Evolutionary conservation across 2,797 vertebrate species (phyloP), one percentile per base, ranked within the genome.

Genomic region (Cercopithecus diana): DNA sequence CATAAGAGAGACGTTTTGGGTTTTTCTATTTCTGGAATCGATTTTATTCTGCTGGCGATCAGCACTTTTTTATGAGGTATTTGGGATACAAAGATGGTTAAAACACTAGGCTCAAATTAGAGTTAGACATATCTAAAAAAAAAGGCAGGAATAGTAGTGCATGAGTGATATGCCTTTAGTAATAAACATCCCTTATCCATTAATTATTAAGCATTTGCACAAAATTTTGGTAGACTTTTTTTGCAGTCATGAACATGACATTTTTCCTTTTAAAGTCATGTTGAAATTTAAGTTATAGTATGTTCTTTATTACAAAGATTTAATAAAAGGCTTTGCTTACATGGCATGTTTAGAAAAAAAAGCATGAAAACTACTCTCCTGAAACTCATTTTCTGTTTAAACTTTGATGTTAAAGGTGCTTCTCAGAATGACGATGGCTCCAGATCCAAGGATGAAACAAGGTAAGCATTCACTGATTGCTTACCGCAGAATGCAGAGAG

Each of bases 391-490:
- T 93, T 96, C 48, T 98, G 7, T 96, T 55, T 97, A 97, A 96
- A 97, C 95, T 85, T 98, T 98, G 82, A 7, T 98, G 28, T 98
- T 98, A 95, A 98, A 99, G 99, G 98, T 98, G 91, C 98, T 97
- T 98, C 98, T 57, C 98, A 98, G 96, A 99, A 76, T 64, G 98
- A 99, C 50, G 98, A 96, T 96, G 96, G 81, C 70, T 98, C 98
- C 91, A 98, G 94, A 97, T 70, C 92, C 72, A 98, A 93, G 89
- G 99, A 89, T 85, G 99, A 99, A 75, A 85, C 98, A 94, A 98
- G 98, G 99, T 99, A 98, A 98, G 98, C 48, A 8, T 70, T 88
- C 79, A 97, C 26, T 88, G 93, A 64, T 19, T 93, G 36, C 24
- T 89, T 87, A 67, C 20, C 50, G 75, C 3, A 83, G 70, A 97